These are phyloP conservation scores for Fulica atra DNA, from an alignment of 2,113 vertebrate genomes.

Conservation along the genomic window DNA sequence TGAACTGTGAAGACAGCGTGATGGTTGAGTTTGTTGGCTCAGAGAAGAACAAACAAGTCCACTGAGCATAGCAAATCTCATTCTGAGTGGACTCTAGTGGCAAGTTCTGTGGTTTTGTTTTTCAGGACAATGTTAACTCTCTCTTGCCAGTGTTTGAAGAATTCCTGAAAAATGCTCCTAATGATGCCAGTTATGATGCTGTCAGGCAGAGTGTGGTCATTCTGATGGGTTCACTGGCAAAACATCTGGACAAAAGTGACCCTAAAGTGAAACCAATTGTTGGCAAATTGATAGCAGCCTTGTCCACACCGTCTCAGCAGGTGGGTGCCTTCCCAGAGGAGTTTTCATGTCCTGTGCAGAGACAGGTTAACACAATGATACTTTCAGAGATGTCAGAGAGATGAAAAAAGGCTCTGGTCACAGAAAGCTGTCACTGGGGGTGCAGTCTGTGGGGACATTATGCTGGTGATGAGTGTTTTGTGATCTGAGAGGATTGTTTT, in stretches of 20 bases:
- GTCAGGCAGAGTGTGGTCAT: conserved; percentile 98
- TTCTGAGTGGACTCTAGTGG: conserved; percentile 39
- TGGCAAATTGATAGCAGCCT: conserved; percentile 94
- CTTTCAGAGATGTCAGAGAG: background rate
- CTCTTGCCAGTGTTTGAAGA: conserved; percentile 97
- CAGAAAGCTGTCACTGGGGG: background rate
- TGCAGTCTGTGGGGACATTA: background rate
- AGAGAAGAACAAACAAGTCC: conserved; percentile 50
- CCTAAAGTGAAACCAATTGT: conserved; percentile 98
- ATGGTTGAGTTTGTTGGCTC: conserved; percentile 44
- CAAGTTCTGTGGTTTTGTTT: conserved; percentile 58
- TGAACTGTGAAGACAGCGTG: conserved; percentile 39
- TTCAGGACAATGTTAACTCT: conserved; percentile 93
- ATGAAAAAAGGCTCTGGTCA: background rate
- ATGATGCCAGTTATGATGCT: conserved; percentile 95
- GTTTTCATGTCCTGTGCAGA: background rate
- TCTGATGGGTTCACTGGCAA: conserved; percentile 97
- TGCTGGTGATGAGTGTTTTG: background rate
- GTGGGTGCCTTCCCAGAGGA: conserved; percentile 78
- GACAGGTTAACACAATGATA: background rate
- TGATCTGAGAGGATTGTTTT: background rate
- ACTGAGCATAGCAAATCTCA: conserved; percentile 39
- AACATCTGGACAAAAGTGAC: conserved; percentile 96
- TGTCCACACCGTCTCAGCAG: conserved; percentile 97
- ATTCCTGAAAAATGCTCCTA: conserved; percentile 94